A percentile compares a stretch with the other conserved stretches of the same genome.
Conservation (phyloP, 2,113 vertebrate species). For the Taxidea taxus region DNA sequence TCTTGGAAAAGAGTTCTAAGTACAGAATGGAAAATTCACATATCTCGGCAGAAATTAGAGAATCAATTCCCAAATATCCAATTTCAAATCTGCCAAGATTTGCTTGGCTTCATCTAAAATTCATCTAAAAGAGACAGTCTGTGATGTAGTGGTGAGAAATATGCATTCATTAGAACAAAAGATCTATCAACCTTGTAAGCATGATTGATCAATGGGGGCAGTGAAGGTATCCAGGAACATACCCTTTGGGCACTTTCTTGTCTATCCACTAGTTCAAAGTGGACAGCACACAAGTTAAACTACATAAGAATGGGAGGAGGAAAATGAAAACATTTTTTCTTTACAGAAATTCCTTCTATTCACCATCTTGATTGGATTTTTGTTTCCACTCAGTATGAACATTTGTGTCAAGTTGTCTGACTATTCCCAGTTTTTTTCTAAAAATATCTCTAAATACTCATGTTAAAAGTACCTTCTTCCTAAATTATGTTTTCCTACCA, state of each 20-base stretch:
- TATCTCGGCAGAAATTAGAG: not conserved
- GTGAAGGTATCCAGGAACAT: not conserved
- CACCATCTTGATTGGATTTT: not conserved
- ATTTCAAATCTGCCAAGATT: not conserved
- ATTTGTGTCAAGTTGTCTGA: not conserved
- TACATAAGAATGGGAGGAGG: not conserved
- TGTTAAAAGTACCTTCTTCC: not conserved
- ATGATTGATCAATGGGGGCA: not conserved
- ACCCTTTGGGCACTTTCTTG: not conserved
- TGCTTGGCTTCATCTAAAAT: not conserved
- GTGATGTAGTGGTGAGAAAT: not conserved
- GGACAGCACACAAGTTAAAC: not conserved
- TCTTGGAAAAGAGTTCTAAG: not conserved
- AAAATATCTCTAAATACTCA: not conserved
- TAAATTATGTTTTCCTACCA: not conserved
- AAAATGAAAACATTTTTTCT: not conserved
- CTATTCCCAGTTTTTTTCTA: not conserved
- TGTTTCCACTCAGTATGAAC: not conserved
- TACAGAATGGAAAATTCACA: not conserved
- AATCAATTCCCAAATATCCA: not conserved
- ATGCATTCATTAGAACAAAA: not conserved
- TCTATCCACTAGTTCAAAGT: not conserved
- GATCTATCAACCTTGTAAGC: not conserved
- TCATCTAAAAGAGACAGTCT: not conserved
- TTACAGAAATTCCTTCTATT: not conserved